phyloP scores from a whole-genome alignment of 2,113 vertebrate genomes.

The Nycticorax nycticorax region DNA sequence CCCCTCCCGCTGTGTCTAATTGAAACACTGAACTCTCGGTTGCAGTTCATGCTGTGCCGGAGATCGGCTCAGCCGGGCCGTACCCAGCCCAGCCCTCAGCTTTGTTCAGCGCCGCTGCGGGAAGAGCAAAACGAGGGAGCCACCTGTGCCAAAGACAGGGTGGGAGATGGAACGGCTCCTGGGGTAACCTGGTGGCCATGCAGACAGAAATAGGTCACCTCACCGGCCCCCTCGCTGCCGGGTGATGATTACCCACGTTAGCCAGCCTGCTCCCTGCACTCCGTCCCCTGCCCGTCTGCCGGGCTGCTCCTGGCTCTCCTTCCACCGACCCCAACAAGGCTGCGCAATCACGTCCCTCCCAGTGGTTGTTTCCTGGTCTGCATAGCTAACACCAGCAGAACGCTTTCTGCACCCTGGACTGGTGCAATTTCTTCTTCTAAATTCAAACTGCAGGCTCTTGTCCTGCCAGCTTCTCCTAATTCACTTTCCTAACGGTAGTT shows the following conservation, averaged over 20 bases:
- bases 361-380: not conserved
- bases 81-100: not conserved
- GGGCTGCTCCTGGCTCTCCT: not conserved
- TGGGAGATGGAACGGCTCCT: accelerated
- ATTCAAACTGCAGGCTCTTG: not conserved
- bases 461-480: not conserved
- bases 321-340: too few species aligned
- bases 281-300: not conserved
- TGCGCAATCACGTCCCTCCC: not conserved
- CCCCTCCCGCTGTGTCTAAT: not conserved
- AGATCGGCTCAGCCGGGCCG: not conserved
- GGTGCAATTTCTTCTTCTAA: not conserved
- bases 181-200: not conserved
- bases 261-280: not conserved
- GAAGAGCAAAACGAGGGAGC: not conserved
- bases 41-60: not conserved
- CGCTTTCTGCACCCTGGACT: too few species aligned
- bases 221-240: accelerated
- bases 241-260: accelerated
- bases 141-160: accelerated
- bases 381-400: not conserved
- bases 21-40: not conserved
- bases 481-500: not conserved
- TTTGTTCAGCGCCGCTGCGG: accelerated
- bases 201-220: not conserved